These are phyloP conservation scores for Phalacrocorax aristotelis DNA, from an alignment of 2,113 vertebrate species.

Conservation along the genomic window DNA sequence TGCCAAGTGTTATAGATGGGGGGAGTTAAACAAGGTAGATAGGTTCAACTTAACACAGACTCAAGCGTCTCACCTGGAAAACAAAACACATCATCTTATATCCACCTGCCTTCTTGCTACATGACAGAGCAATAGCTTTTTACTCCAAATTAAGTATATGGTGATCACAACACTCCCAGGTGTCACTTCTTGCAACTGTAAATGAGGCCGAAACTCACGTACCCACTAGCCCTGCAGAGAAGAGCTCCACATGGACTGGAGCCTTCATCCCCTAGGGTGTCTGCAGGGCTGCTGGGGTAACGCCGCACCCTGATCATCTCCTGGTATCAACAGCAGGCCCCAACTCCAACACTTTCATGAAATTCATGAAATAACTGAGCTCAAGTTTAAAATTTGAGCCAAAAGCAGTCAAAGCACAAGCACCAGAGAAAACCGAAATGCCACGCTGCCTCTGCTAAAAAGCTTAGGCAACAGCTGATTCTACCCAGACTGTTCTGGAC, in stretches of 20 bases:
- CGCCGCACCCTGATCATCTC: not conserved
- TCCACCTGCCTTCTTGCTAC: not conserved
- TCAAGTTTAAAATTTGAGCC: not conserved
- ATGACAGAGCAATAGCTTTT: not conserved
- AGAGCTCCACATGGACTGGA: not conserved
- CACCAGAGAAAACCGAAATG: not conserved
- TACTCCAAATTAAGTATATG: not conserved
- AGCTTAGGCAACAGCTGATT: not conserved
- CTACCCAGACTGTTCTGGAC: not conserved
- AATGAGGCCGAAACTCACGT: not conserved
- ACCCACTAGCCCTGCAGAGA: not conserved
- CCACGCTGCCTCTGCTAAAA: not conserved
- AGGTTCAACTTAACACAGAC: not conserved
- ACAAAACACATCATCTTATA: not conserved
- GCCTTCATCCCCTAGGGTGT: accelerated
- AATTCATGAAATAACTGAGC: not conserved
- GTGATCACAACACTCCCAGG: not conserved
- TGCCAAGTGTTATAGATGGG: not conserved
- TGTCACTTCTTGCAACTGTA: not conserved
- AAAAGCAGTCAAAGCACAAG: not conserved
- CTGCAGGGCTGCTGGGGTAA: not conserved
- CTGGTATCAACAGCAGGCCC: accelerated
- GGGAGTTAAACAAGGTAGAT: not conserved
- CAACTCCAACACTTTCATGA: not conserved
- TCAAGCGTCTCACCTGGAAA: not conserved